Evolutionary conservation across 2,113 vertebrate species (phyloP).

Genomic region (Notothenia rossii): DNA sequence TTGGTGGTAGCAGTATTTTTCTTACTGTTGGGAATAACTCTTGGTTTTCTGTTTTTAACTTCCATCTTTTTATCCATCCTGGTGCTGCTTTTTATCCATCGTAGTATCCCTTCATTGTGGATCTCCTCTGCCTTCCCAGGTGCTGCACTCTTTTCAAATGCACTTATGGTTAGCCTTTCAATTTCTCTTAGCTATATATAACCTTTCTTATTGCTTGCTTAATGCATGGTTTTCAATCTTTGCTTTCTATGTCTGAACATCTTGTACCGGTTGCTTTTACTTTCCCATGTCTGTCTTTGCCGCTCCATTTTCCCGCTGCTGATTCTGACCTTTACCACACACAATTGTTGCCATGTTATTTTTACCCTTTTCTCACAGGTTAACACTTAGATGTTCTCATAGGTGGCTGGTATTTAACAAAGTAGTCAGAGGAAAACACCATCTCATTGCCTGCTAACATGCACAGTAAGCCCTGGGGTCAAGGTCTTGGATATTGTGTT

Average conservation of each 20-base stretch:
- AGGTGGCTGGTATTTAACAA: constrained; percentile 42
- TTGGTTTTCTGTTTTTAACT: constrained; percentile 10
- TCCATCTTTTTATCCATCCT: constrained; percentile 20
- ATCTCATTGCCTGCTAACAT: constrained; percentile 45
- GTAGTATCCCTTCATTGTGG: constrained; percentile 19
- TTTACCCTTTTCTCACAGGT: constrained; percentile 37
- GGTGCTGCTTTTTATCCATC: constrained; percentile 31
- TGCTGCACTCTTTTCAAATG: constrained; percentile 31
- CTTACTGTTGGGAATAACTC: neutral
- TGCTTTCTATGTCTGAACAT: constrained; percentile 3
- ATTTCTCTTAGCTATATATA: constrained; percentile 16
- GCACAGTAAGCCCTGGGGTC: constrained; percentile 37
- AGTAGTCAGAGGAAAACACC: constrained; percentile 23
- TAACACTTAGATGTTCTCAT: constrained; percentile 34
- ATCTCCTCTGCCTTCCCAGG: constrained; percentile 29
- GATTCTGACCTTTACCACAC: constrained; percentile 56
- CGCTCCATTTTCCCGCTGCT: constrained; percentile 41
- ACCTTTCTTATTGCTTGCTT: constrained; percentile 1
- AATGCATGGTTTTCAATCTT: neutral
- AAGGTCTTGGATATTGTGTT: constrained; percentile 41
- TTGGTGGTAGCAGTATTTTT: neutral
- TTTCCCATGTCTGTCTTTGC: constrained; percentile 23
- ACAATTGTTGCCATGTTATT: constrained; percentile 48
- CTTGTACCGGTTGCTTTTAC: constrained; percentile 23
- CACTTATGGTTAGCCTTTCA: neutral